Base-by-base conservation (phyloP, 2,888 invertebrate species). In the Sclerodermus sp. region DNA sequence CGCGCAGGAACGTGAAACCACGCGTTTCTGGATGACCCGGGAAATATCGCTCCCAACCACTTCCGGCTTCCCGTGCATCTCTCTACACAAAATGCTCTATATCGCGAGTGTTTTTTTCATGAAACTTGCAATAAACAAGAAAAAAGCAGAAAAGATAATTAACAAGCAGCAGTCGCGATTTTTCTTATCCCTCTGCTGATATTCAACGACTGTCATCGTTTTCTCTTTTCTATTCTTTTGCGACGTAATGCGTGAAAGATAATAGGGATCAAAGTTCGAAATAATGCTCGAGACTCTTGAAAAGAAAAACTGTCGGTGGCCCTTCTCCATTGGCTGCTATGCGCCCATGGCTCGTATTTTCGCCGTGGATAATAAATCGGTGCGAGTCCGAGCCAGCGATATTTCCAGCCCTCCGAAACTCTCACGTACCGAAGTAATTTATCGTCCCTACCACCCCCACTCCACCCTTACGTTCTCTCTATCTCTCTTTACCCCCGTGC, bases 371-470 rank as follows among this genome's bases (percentile, higher is more conserved):
- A 51, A 54, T 54, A 57, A 54, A 57, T 57, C 45, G 54, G 40
- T 38, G 45, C 13, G 43, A 43, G 37, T 36, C 46, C 5, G 38
- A 16, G 42, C 38, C 34, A 34, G 16, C 51, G 55, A 57, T 55
- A 55, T 53, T 48, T 45, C 44, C 38, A 34, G 42, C 17, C 10
- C 17, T 49, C 49, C 44, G 49, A 49, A 53, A 53, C 55, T 53
- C n/a, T n/a, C 53, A 53, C 55, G 53, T 55, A 55, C 39, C 52
- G 34, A 39, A 17, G 49, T 55, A 50, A 55, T 53, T 53, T 55
- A 55, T 53, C 53, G 42, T 49, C 45, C 46, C 53, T 53, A 49
- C 47, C 49, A 46, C 15, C 38, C 51, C 37, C n/a, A n/a, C n/a
- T n/a, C n/a, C n/a, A n/a, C n/a, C n/a, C n/a, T n/a, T n/a, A n/a